phyloP scores from a whole-genome alignment of 2,113 vertebrate genomes.

The Progne subis region DNA sequence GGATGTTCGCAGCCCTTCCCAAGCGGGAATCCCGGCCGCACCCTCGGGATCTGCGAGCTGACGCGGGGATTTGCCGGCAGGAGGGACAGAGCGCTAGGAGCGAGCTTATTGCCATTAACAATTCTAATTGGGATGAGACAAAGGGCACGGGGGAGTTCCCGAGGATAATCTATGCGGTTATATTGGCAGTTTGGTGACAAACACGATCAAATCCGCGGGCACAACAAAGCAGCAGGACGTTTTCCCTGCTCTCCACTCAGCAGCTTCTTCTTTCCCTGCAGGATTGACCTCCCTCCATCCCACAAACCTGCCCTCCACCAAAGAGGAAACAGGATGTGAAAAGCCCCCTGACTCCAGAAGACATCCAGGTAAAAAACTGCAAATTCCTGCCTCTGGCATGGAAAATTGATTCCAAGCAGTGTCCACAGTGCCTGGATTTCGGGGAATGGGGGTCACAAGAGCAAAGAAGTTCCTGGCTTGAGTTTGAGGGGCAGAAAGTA shows the following conservation, averaged over 20 bases:
- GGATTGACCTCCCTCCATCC: slow-evolving; percentile 83
- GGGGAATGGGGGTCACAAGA: not conserved
- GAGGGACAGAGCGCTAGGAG: not conserved
- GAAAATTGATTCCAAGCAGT: not conserved
- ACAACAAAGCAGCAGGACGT: not conserved
- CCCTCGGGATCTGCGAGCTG: not conserved
- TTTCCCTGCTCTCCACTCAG: not conserved
- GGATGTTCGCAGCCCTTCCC: not conserved
- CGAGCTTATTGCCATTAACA: not conserved
- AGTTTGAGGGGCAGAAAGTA: not conserved
- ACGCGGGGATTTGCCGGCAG: not conserved
- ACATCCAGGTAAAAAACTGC: slow-evolving; percentile 83
- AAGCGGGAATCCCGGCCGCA: not conserved
- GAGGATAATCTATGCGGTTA: not conserved
- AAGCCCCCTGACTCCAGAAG: slow-evolving; percentile 84
- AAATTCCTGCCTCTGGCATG: not conserved
- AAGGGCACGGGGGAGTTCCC: not conserved
- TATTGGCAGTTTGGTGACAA: not conserved
- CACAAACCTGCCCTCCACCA: slow-evolving; percentile 85
- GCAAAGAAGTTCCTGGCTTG: not conserved
- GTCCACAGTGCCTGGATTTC: not conserved
- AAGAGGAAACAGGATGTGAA: slow-evolving; percentile 85
- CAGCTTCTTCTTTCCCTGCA: slow-evolving; percentile 67
- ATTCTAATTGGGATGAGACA: not conserved
- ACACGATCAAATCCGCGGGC: not conserved